A percentile compares a stretch with the other conserved stretches of the same genome.
Evolutionary conservation across 2,888 invertebrate genomes (phyloP).

Genomic region (Hyposoter didymator): DNA sequence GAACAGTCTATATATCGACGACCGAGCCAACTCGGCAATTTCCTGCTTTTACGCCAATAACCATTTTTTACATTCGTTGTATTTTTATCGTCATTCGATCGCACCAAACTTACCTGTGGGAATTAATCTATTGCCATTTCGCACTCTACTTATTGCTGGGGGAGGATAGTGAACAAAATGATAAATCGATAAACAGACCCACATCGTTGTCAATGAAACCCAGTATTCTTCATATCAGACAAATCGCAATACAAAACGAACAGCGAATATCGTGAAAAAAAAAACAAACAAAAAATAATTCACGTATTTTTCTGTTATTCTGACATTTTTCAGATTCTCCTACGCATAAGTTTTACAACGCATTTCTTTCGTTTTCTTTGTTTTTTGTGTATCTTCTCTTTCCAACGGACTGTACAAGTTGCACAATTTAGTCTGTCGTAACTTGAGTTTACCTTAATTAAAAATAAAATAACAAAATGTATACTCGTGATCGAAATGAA

Average conservation of each 20-base stretch:
- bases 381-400: background rate
- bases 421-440: constrained; percentile 65
- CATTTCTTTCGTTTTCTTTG: constrained; percentile 48
- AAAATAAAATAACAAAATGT: constrained; percentile 34
- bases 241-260: constrained; percentile 54
- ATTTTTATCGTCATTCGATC: constrained; percentile 40
- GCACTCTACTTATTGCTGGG: constrained; percentile 55
- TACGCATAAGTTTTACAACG: constrained; percentile 56
- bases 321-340: constrained; percentile 20
- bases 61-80: constrained; percentile 18
- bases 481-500: constrained; percentile 57
- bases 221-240: constrained; percentile 62
- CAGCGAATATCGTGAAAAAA: constrained; percentile 33
- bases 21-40: constrained; percentile 15
- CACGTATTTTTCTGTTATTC: constrained; percentile 14
- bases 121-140: constrained; percentile 50
- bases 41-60: constrained; percentile 1
- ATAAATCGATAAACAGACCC: constrained; percentile 9
- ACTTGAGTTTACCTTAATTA: constrained; percentile 62
- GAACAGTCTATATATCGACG: constrained; percentile 32
- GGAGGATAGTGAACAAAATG: constrained; percentile 15
- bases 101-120: constrained; percentile 24
- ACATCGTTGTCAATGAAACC: constrained; percentile 5
- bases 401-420: constrained; percentile 51
- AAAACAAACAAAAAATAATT: constrained; percentile 14